Percentiles rank a stretch among this genome's conserved stretches.
Evolutionary conservation across 2,797 vertebrate species (phyloP).

Genomic region (Salarias fasciatus): DNA sequence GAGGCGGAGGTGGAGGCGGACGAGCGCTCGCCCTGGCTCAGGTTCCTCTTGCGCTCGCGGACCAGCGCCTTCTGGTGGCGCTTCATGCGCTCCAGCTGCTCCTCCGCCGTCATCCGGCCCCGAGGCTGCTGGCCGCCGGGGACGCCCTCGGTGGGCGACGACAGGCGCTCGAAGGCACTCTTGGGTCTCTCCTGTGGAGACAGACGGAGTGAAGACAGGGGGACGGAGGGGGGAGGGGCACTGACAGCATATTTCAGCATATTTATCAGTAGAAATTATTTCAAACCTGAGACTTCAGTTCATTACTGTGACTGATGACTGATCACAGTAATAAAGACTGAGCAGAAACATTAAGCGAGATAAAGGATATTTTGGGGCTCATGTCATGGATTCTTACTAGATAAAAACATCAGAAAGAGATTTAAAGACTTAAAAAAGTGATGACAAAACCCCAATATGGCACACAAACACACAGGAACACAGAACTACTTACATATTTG

Average conservation of each 20-base stretch:
- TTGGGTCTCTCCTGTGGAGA: slow-evolving; percentile 89
- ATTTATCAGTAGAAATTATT: no score
- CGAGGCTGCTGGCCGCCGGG: slow-evolving; percentile 73
- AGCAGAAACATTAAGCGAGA: no score
- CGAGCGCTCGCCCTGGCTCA: slow-evolving; percentile 91
- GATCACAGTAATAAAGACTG: no score
- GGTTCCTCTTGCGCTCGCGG: slow-evolving; percentile 92
- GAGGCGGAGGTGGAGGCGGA: slow-evolving; percentile 43
- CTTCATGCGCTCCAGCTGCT: slow-evolving; percentile 97
- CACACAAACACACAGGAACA: no score
- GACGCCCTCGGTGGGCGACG: slow-evolving; percentile 82
- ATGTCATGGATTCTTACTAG: no score
- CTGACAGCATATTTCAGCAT: no score
- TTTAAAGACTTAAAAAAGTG: no score
- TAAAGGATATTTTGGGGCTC: no score
- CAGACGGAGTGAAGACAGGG: not conserved
- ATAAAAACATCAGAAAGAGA: no score
- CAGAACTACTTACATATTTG: no score
- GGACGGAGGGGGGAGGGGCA: not conserved
- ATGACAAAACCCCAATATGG: no score
- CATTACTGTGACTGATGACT: no score
- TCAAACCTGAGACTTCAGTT: not conserved
- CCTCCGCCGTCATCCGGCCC: slow-evolving; percentile 93
- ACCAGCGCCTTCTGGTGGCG: slow-evolving; percentile 94
- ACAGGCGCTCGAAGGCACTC: slow-evolving; percentile 97